Percentiles rank a stretch among this genome's conserved stretches.
Conservation (phyloP, 2,113 vertebrate genomes). For the Otis tarda region DNA sequence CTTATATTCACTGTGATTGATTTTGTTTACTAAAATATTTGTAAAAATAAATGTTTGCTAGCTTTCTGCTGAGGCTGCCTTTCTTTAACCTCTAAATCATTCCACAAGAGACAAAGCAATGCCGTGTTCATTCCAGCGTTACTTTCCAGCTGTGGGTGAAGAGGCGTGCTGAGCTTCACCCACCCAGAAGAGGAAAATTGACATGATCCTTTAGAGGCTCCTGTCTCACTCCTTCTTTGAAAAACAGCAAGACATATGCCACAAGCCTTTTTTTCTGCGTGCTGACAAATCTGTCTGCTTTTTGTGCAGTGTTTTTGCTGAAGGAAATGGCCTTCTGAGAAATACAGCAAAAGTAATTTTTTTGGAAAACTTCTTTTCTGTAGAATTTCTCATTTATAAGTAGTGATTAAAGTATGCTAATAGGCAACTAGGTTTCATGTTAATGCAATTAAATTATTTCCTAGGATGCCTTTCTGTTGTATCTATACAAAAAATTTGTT, state of each 20-base stretch:
- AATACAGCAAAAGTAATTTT: not conserved
- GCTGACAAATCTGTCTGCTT: slow-evolving; percentile 39
- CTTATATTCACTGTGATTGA: not conserved
- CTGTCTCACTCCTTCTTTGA: slow-evolving; percentile 1
- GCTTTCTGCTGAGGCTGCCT: not conserved
- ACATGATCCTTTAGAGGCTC: slow-evolving; percentile 3
- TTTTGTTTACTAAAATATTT: not conserved
- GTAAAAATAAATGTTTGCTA: not conserved
- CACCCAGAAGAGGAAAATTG: slow-evolving; percentile 12
- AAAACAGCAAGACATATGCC: slow-evolving; percentile 30
- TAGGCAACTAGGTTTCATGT: not conserved
- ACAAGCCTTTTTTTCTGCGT: slow-evolving; percentile 2
- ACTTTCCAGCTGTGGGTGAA: not conserved
- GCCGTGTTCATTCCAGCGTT: not conserved
- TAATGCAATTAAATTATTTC: not conserved
- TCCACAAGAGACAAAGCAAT: not conserved
- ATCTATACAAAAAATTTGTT: not conserved
- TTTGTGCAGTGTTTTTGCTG: not conserved
- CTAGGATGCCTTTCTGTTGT: not conserved
- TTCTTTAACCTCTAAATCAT: not conserved
- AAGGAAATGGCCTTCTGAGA: not conserved
- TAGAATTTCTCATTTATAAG: not conserved
- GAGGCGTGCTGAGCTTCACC: not conserved
- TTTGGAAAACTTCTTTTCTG: not conserved
- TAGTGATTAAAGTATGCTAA: not conserved